These are phyloP conservation scores for Mormoops blainvillei DNA, from an alignment of 2,113 vertebrate species.

Conservation along the genomic window DNA sequence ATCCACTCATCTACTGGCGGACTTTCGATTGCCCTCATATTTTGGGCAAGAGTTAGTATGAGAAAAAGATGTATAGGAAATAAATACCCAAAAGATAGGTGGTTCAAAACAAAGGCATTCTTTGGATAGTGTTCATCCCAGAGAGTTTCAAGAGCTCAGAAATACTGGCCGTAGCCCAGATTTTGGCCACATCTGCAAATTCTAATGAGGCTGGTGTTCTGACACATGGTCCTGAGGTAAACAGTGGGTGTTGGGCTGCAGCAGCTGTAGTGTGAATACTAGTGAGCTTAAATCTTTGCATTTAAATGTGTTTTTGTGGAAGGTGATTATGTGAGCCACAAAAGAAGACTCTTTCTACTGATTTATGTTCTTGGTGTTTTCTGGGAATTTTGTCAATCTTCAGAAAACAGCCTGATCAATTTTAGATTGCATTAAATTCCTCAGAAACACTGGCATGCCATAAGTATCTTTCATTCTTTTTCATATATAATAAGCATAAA, in stretches of 20 bases:
- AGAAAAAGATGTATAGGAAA: constrained; percentile 46
- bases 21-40: constrained; percentile 37
- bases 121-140: not conserved
- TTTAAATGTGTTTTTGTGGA: not conserved
- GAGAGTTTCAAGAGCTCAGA: not conserved
- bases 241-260: not conserved
- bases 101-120: constrained; percentile 9
- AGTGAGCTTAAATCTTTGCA: constrained; percentile 11
- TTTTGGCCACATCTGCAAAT: not conserved
- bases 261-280: not conserved
- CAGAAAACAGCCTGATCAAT: constrained; percentile 24
- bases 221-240: not conserved
- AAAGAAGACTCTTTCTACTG: not conserved
- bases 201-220: not conserved
- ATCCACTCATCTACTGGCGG: not conserved
- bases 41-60: constrained; percentile 2
- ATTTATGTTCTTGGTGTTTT: constrained; percentile 39
- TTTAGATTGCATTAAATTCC: constrained; percentile 10
- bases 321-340: not conserved
- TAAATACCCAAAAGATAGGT: constrained; percentile 35
- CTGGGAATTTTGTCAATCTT: constrained; percentile 46
- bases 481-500: not conserved
- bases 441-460: not conserved
- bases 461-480: not conserved
- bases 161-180: not conserved